These are phyloP conservation scores for Oncorhynchus keta DNA, from an alignment of 2,113 vertebrate species.

Conservation along the genomic window DNA sequence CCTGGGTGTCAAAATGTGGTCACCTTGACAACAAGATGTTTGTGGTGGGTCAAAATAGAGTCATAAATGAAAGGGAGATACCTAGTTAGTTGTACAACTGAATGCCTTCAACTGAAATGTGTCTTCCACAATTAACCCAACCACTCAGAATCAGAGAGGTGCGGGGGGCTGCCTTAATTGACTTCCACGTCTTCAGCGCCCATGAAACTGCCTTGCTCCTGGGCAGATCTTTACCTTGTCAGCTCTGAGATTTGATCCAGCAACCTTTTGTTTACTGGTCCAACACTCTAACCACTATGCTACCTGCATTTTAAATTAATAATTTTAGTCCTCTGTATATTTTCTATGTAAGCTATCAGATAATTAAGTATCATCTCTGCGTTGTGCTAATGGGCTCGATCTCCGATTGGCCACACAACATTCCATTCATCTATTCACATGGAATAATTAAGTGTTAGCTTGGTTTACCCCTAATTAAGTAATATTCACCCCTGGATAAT, in stretches of 20 bases:
- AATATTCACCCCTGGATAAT: not conserved
- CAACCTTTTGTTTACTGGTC: too few relatives aligned
- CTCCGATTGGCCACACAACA: not conserved
- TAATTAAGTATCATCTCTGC: not conserved
- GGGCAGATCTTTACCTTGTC: too few relatives aligned
- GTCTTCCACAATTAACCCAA: too few relatives aligned
- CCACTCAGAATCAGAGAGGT: too few relatives aligned
- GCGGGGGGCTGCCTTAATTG: too few relatives aligned
- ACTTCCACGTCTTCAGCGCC: too few relatives aligned
- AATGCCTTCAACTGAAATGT: too few relatives aligned
- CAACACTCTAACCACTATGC: too few relatives aligned
- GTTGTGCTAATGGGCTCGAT: not conserved
- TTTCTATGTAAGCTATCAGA: not conserved
- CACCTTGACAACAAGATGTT: not conserved
- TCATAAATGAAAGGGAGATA: not conserved
- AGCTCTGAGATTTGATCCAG: too few relatives aligned
- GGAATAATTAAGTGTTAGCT: too few relatives aligned
- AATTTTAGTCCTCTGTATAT: not conserved
- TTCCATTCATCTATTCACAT: not conserved
- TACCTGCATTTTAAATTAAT: not conserved
- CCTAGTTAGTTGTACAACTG: too few relatives aligned
- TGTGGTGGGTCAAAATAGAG: not conserved
- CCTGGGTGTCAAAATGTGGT: not conserved
- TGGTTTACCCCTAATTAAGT: not conserved
- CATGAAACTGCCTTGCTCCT: too few relatives aligned